These are phyloP conservation scores for Cheilosia soror DNA, from an alignment of 2,888 invertebrate species.

Conservation along the genomic window DNA sequence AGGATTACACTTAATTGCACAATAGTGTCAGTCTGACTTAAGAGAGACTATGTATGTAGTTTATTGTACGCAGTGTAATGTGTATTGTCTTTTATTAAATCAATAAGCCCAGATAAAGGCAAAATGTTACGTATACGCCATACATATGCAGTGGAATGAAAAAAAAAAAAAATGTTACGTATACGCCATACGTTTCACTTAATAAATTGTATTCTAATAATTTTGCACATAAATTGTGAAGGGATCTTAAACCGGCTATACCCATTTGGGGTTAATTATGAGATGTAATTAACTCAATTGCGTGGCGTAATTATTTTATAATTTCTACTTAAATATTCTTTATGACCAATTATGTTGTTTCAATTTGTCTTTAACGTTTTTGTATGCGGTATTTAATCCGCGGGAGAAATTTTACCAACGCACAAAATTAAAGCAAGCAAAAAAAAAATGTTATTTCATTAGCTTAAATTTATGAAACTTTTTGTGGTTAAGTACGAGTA, in stretches of 20 bases:
- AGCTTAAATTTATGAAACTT: neutral
- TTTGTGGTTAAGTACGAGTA: neutral
- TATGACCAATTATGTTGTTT: neutral
- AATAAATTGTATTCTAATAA: conserved; percentile 18
- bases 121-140: conserved; percentile 3
- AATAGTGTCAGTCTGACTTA: conserved; percentile 44
- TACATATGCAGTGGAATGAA: conserved; percentile 1
- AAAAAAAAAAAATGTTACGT: neutral
- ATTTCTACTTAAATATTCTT: conserved; percentile 1
- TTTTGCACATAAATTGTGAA: neutral
- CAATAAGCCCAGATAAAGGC: neutral
- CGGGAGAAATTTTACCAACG: too few species aligned
- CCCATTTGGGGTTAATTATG: conserved; percentile 13
- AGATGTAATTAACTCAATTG: conserved; percentile 1
- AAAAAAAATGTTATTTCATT: neutral
- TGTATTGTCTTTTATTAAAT: neutral
- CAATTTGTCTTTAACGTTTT: neutral
- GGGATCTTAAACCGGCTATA: neutral
- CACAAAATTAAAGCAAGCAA: neutral
- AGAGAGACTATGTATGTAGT: neutral
- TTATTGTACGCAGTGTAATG: conserved; percentile 14
- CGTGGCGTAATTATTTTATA: neutral
- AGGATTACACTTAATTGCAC: conserved; percentile 61
- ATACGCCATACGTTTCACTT: neutral
- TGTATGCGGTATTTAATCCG: too few species aligned